Percentiles rank a stretch among this genome's conserved stretches.
Conservation (phyloP, 2,113 vertebrate species). For the Perca flavescens region DNA sequence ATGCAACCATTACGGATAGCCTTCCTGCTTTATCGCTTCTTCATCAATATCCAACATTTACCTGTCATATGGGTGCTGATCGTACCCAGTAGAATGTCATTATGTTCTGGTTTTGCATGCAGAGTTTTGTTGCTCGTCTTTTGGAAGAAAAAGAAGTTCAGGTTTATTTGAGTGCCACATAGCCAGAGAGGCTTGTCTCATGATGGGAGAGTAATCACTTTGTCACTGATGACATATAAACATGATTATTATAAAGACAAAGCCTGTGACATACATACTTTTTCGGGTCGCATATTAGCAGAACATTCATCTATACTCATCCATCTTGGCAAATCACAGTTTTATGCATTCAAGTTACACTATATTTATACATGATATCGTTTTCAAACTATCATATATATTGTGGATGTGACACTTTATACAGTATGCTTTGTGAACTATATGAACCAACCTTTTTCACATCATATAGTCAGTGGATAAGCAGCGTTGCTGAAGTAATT, state of each 20-base stretch:
- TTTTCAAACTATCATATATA: background rate
- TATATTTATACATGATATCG: too few species aligned
- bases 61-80: conserved; percentile 4
- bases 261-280: background rate
- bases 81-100: conserved; percentile 1
- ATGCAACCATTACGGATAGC: conserved; percentile 27
- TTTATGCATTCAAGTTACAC: background rate
- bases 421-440: background rate
- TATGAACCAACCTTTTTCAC: background rate
- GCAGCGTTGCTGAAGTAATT: background rate
- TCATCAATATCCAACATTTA: conserved; percentile 18
- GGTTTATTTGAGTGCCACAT: background rate
- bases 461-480: background rate
- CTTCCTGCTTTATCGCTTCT: conserved; percentile 26
- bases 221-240: background rate
- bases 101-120: conserved; percentile 15
- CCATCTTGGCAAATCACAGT: too few species aligned
- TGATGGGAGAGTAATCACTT: background rate
- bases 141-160: background rate
- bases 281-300: too few species aligned
- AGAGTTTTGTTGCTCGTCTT: conserved; percentile 1
- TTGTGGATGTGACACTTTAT: background rate
- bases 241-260: background rate
- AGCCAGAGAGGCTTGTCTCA: background rate
- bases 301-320: too few species aligned